Base-by-base conservation (phyloP, 2,797 vertebrate genomes). In the Rhinogobio ventralis region DNA sequence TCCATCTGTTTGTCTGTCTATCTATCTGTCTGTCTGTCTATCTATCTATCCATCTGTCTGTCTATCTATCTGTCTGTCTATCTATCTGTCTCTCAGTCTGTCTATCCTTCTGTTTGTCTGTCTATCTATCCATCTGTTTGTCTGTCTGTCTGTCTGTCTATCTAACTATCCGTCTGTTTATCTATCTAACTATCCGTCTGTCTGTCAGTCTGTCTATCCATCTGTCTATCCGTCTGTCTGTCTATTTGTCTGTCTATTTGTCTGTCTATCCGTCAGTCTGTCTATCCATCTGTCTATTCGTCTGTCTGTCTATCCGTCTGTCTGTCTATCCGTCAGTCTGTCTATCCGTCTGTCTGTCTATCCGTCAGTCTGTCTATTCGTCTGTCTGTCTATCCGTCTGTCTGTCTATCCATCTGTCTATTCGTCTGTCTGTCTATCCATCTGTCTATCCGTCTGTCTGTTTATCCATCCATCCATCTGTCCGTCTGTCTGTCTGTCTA, bases 401-500 rank as follows among this genome's bases (percentile, higher is more conserved):
- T 67, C 17, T 36, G 0, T 36, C 17, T 67, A n/a, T n/a, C n/a
- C n/a, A 0, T 19, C 64, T 67, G 0, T 33, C 30, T 19, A 0
- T 67, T 7, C 20, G 0, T 20, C 64, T 67, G 0, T 66, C 62
- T 33, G 0, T 7, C 25, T 64, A 0, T 4, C 11, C 11, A 0
- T 23, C 2, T 69, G 0, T 51, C 15, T 19, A 0, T 14, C 5
- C 45, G 0, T 9, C 9, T 9, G 0, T 36, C 3, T 4, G 0
- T 17, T 39, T 49, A 0, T 11, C 8, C 19, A 1, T 2, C 39
- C 8, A 0, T 8, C 39, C 1, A 1, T 39, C 39, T 66, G 3
- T 66, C 0, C 15, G 1, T 19, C 11, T 25, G 0, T 7, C 36
- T 45, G 0, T n/a, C 23, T 45, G 0, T 7, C 13, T 8, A 0